Percentiles rank a stretch among this genome's conserved stretches.
Conservation (phyloP, 92 coral and sea anemone genomes). For the Paragorgia papillata region DNA sequence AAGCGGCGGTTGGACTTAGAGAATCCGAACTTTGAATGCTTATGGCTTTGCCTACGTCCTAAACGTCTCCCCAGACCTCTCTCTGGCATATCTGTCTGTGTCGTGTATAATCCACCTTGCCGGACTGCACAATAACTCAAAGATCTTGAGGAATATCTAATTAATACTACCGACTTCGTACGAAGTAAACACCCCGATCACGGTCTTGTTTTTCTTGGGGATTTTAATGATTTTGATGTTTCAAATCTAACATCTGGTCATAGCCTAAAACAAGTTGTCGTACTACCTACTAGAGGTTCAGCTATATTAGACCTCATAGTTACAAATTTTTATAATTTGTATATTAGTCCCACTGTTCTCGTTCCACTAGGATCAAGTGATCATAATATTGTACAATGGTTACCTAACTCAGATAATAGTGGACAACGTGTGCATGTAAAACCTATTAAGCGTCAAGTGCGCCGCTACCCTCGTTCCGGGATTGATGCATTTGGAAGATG, state of each 20-base stretch:
- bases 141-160: slow-evolving; percentile 43
- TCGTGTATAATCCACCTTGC: slow-evolving; percentile 57
- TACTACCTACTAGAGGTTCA: slow-evolving; percentile 4
- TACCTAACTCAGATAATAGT: background rate
- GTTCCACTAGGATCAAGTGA: slow-evolving; percentile 23
- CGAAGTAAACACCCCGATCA: slow-evolving; percentile 31
- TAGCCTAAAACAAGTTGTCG: slow-evolving; percentile 30
- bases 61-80: slow-evolving; percentile 58
- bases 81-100: slow-evolving; percentile 51
- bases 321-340: slow-evolving; percentile 7
- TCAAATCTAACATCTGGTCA: background rate
- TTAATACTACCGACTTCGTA: slow-evolving; percentile 20
- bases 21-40: slow-evolving; percentile 18
- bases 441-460: slow-evolving; percentile 39
- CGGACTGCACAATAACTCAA: slow-evolving; percentile 25
- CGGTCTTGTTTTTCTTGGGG: slow-evolving; percentile 24
- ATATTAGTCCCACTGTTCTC: background rate
- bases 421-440: background rate
- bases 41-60: slow-evolving; percentile 52
- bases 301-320: slow-evolving; percentile 23
- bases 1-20: slow-evolving; percentile 42
- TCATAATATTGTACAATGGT: slow-evolving; percentile 12
- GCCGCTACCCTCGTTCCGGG: slow-evolving; percentile 38
- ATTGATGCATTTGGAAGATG: slow-evolving; percentile 47
- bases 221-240: slow-evolving; percentile 29